phyloP scores from a whole-genome alignment of 2,113 vertebrate genomes.

The Galemys pyrenaicus region DNA sequence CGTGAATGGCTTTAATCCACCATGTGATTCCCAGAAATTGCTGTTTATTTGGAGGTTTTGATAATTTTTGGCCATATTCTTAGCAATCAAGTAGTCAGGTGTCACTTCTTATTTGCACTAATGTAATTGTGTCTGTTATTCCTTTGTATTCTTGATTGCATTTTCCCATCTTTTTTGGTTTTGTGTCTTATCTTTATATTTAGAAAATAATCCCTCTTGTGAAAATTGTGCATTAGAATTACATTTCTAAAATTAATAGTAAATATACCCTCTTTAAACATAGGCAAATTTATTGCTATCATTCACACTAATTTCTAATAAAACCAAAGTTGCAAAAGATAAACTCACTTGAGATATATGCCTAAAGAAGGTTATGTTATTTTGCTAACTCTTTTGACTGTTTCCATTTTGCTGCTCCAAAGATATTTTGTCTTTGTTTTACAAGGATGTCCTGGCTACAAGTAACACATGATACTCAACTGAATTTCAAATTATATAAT shows the following conservation, averaged over 20 bases:
- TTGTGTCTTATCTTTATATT: constrained; percentile 1
- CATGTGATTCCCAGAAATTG: neutral
- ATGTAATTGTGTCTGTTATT: neutral
- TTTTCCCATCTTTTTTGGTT: neutral
- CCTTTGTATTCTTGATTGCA: neutral
- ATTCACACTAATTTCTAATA: constrained; percentile 31
- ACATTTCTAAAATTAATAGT: constrained; percentile 34
- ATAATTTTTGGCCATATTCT: neutral
- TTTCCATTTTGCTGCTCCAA: neutral
- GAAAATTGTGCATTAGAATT: neutral
- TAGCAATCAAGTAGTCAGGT: neutral
- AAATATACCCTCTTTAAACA: neutral
- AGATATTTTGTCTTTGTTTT: neutral
- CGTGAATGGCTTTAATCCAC: neutral
- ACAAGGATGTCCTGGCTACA: neutral
- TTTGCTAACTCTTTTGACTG: neutral
- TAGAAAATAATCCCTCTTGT: constrained; percentile 14
- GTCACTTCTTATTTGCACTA: neutral
- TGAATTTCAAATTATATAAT: neutral
- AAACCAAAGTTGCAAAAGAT: neutral
- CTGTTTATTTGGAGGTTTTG: neutral
- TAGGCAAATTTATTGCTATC: neutral
- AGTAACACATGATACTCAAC: neutral
- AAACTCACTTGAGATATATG: constrained; percentile 38
- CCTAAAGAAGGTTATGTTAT: neutral